Evolutionary conservation across 2,113 vertebrate species (phyloP), one percentile per base, ranked within the genome.

Genomic region (Lepus timidus): DNA sequence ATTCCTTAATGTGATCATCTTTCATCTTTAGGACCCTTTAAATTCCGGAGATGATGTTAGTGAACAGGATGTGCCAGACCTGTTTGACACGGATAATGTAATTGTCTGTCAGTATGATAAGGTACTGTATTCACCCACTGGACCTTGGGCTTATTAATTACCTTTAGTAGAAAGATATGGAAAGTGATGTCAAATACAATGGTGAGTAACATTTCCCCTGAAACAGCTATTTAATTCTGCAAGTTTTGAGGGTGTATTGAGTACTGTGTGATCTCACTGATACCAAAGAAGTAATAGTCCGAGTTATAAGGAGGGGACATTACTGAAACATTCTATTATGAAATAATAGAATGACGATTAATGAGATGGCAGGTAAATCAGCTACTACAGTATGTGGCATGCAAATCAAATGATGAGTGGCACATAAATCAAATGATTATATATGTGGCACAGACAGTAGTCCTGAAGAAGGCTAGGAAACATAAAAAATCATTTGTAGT

Each of bases 51-150:
- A 99, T 95, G 99, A 99, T 74, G 99, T 99, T 94, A 99, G 99
- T 78, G 99, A 99, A 71, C 99, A 99, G 97, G 99, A 99, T 93
- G 98, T 98, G 93, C 98, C 99, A 11, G 99, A 99, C 97, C 98
- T 99, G 94, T 99, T 99, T 98, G 99, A 99, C 96, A 99, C 99
- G 0, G 99, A 99, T 95, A 99, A 99, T 58, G 98, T 99, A 39
- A 99, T 99, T 2, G 99, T 99, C 93, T 99, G 99, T 97, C 99
- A 99, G 96, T 99, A 99, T 85, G 99, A 99, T 96, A 99, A 99
- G 99, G 99, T 99, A 98, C 36, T 96, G 97, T 96, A 79, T 80
- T 86, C 36, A 88, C 64, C n/a, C 90, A 83, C 88, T 96, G 49
- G 31, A 68, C 80, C 95, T 84, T 16, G 80, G 61, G 44, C 95